Evolutionary conservation across 2,888 invertebrate genomes (phyloP).

Genomic region (Asteroscopus sphinx): DNA sequence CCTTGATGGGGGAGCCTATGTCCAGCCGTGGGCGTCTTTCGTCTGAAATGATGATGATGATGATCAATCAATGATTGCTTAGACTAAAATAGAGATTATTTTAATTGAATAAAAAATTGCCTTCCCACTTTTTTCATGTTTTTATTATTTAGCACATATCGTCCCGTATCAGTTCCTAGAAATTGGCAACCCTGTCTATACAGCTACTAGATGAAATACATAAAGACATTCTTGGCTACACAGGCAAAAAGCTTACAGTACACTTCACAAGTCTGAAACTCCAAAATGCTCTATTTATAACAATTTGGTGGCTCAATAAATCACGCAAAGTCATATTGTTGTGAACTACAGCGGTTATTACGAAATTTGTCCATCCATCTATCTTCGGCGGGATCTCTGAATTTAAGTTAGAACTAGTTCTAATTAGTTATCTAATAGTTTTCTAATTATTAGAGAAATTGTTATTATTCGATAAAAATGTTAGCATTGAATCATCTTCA

Average conservation of each 20-base stretch:
- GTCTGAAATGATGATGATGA: no score
- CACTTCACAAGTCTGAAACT: not conserved
- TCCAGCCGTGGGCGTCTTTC: no score
- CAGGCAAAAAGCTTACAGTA: conserved; percentile 2
- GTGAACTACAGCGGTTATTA: conserved; percentile 29
- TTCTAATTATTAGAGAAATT: conserved; percentile 7
- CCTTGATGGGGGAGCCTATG: no score
- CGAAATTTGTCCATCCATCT: conserved; percentile 31
- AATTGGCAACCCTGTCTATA: no score
- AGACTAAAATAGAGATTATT: no score
- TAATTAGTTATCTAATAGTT: conserved; percentile 15
- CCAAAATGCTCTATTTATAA: conserved; percentile 18
- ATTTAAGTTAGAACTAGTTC: conserved; percentile 15
- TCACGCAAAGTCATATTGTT: conserved; percentile 37
- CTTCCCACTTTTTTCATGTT: no score
- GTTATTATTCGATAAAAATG: not conserved
- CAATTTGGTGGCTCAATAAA: conserved; percentile 30
- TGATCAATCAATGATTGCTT: no score
- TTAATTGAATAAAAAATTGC: no score
- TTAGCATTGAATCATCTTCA: no score
- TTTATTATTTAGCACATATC: no score
- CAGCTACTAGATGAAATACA: no score
- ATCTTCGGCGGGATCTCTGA: conserved; percentile 21
- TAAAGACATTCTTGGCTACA: not conserved
- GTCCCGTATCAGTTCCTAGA: no score